A percentile compares a stretch with the other conserved stretches of the same genome.
Evolutionary conservation across 64 coral and sea anemone species (phyloP).

Genomic region (Cladopsammia gracilis): DNA sequence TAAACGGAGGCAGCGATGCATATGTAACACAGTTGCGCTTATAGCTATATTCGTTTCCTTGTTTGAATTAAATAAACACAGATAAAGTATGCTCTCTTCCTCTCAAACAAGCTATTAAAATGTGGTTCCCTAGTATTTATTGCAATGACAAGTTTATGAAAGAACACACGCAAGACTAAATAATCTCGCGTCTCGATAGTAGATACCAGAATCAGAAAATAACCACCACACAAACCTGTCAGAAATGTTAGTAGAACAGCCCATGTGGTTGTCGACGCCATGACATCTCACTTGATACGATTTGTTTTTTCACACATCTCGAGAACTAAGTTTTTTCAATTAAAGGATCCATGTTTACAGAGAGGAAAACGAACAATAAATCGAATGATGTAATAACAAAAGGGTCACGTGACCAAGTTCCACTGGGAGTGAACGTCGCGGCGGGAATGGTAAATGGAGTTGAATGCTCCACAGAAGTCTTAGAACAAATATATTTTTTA

Average conservation of each 20-base stretch:
- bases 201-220: not conserved
- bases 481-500: not conserved
- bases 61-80: not conserved
- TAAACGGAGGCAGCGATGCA: not conserved
- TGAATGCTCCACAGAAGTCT: not conserved
- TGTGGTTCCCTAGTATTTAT: too few species aligned
- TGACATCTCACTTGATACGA: not conserved
- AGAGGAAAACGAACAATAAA: not conserved
- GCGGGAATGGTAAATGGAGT: not conserved
- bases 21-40: not conserved
- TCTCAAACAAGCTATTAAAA: too few species aligned
- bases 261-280: slow-evolving; percentile 38
- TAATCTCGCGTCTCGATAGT: not conserved
- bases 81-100: not conserved
- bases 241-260: slow-evolving; percentile 1
- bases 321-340: slow-evolving; percentile 12
- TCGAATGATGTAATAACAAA: slow-evolving; percentile 50
- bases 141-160: too few species aligned
- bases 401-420: slow-evolving; percentile 23
- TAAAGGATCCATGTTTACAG: not conserved
- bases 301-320: not conserved
- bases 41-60: not conserved
- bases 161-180: too few species aligned
- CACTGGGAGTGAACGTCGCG: not conserved
- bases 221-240: slow-evolving; percentile 14